These are phyloP conservation scores for Drosophila lacertosa DNA, from an alignment of 1,140 invertebrate genomes.

Conservation along the genomic window DNA sequence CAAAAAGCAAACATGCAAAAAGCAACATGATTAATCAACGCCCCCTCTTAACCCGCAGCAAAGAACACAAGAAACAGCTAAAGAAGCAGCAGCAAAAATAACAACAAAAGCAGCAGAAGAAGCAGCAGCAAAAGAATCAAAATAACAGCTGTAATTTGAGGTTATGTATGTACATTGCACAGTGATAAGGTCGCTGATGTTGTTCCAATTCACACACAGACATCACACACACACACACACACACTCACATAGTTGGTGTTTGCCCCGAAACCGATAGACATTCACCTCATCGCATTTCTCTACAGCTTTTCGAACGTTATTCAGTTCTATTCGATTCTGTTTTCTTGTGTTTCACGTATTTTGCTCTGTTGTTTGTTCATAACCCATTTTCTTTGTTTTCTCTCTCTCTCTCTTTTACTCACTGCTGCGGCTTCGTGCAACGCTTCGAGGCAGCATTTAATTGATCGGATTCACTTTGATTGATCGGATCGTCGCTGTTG, in stretches of 20 bases:
- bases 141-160: conserved; percentile 26
- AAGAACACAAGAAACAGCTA: background rate
- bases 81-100: conserved; percentile 15
- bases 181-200: conserved; percentile 72
- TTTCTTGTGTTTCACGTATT: conserved; percentile 26
- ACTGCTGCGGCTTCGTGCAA: conserved; percentile 39
- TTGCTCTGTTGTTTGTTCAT: conserved; percentile 47
- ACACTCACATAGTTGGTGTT: conserved; percentile 55
- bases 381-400: conserved; percentile 68
- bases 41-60: conserved; percentile 33
- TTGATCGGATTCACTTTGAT: conserved; percentile 82
- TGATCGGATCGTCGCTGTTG: conserved; percentile 81
- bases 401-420: background rate
- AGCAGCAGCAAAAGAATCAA: background rate
- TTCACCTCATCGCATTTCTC: conserved; percentile 35
- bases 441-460: conserved; percentile 77
- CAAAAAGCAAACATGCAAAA: conserved; percentile 58
- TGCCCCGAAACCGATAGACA: conserved; percentile 25
- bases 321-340: conserved; percentile 7
- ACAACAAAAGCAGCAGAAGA: background rate
- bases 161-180: conserved; percentile 10
- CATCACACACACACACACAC: no score
- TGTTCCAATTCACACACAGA: conserved; percentile 68
- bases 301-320: background rate
- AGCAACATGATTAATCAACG: conserved; percentile 72